A percentile compares a stretch with the other conserved stretches of the same genome.
phyloP scores from a whole-genome alignment of 1,140 invertebrate species.

The Nilaparvata lugens region DNA sequence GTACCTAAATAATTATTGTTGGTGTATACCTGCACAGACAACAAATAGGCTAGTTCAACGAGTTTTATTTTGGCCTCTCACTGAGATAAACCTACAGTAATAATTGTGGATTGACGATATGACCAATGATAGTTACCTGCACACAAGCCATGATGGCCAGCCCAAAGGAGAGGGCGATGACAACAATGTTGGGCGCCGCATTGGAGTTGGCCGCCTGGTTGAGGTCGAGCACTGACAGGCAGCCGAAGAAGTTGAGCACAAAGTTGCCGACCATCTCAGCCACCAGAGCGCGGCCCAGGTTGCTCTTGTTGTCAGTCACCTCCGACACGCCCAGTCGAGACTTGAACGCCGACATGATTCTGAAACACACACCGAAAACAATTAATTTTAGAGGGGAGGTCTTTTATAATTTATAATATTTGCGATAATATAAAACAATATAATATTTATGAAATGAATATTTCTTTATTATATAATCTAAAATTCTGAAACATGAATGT shows the following conservation, averaged over 20 bases:
- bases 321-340: constrained; percentile 53
- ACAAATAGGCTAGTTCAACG: too few species aligned
- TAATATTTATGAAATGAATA: too few species aligned
- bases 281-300: constrained; percentile 45
- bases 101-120: too few species aligned
- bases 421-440: too few species aligned
- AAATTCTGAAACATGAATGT: too few species aligned
- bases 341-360: constrained; percentile 35
- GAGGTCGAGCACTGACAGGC: constrained; percentile 55
- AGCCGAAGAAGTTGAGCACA: constrained; percentile 74
- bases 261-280: constrained; percentile 81
- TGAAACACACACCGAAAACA: neutral
- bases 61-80: too few species aligned
- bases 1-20: too few species aligned
- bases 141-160: constrained; percentile 70
- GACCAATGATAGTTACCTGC: constrained; percentile 47
- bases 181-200: constrained; percentile 48
- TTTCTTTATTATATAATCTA: too few species aligned
- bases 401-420: too few species aligned
- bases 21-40: too few species aligned
- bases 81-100: too few species aligned
- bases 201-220: constrained; percentile 26
- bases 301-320: constrained; percentile 47
- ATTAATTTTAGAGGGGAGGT: too few species aligned
- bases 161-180: constrained; percentile 80